A percentile compares a stretch with the other conserved stretches of the same genome.
Conservation (phyloP, 1,140 invertebrate genomes). For the Trachymyrmex septentrionalis region DNA sequence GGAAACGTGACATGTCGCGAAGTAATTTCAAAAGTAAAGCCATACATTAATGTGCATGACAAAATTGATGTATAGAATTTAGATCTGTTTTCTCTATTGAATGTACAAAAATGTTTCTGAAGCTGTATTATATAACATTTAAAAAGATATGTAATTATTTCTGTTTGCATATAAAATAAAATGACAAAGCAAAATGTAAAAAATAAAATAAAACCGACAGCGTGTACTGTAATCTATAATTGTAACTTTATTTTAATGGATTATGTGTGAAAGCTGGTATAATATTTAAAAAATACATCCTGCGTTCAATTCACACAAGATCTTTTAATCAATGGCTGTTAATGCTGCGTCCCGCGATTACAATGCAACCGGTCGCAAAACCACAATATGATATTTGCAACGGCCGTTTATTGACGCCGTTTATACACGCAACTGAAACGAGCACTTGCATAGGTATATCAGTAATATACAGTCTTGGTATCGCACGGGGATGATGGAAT, state of each 20-base stretch:
- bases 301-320: background rate
- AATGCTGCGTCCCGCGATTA: background rate
- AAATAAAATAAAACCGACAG: background rate
- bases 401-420: conserved; percentile 37
- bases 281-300: conserved; percentile 4
- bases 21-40: background rate
- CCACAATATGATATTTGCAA: conserved; percentile 33
- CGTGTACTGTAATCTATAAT: background rate
- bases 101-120: background rate
- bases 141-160: background rate
- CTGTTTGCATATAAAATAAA: background rate
- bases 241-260: background rate
- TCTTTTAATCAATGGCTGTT: conserved; percentile 8
- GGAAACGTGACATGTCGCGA: background rate
- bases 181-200: background rate
- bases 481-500: conserved; percentile 18
- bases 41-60: background rate
- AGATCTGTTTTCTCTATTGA: background rate
- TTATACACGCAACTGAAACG: conserved; percentile 36
- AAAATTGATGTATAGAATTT: background rate
- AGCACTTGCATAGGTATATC: background rate
- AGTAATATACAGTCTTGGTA: conserved; percentile 32
- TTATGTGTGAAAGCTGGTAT: too few species aligned
- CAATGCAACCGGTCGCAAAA: conserved; percentile 12
- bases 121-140: background rate